Conservation (phyloP, 2,797 vertebrate genomes). For the Pseudochaenichthys georgianus region DNA sequence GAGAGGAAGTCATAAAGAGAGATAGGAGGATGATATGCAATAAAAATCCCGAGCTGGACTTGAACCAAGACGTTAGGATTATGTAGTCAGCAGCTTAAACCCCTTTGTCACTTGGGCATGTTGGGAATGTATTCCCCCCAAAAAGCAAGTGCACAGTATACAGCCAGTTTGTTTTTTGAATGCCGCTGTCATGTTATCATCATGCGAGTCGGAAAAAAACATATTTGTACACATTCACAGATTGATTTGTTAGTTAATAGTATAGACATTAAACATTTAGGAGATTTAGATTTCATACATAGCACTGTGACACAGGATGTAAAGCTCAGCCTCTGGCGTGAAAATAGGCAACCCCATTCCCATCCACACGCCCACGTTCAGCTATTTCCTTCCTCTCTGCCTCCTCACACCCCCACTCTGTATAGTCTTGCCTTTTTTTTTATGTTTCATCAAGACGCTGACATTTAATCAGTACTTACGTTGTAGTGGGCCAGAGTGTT, state of each 20-base stretch:
- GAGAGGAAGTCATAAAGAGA: neutral
- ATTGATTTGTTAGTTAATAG: neutral
- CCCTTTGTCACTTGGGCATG: neutral
- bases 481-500: slow-evolving; percentile 99
- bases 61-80: neutral
- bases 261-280: slow-evolving; percentile 10
- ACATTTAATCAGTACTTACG: slow-evolving; percentile 83
- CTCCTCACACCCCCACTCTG: slow-evolving; percentile 17
- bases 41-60: neutral
- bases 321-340: slow-evolving; percentile 18
- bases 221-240: neutral
- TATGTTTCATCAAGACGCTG: slow-evolving; percentile 9
- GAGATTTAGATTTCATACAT: slow-evolving; percentile 13
- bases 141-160: neutral
- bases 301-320: slow-evolving; percentile 28
- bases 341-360: slow-evolving; percentile 42
- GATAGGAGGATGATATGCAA: neutral
- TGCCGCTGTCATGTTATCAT: neutral
- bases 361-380: slow-evolving; percentile 41
- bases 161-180: neutral
- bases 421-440: slow-evolving; percentile 20
- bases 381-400: slow-evolving; percentile 22
- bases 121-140: neutral
- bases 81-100: neutral
- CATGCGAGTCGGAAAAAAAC: neutral